These are phyloP conservation scores for Drosophila pandora DNA, from an alignment of 1,140 invertebrate genomes.

Conservation along the genomic window DNA sequence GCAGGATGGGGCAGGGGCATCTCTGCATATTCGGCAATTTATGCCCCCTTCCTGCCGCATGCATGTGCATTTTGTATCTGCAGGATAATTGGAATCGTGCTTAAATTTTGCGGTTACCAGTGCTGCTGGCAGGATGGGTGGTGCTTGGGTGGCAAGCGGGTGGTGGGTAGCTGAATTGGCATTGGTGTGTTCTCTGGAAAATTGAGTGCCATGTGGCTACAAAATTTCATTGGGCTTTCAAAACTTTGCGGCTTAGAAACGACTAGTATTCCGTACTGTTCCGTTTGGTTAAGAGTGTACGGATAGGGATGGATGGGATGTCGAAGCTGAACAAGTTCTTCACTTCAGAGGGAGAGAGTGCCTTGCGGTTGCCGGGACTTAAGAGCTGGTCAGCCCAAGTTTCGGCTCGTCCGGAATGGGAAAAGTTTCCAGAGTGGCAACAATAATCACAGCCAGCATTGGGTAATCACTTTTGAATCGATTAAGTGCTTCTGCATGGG, in stretches of 20 bases:
- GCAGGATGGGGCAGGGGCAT: conserved; percentile 18
- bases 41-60: conserved; percentile 20
- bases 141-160: not conserved
- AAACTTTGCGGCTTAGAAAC: conserved; percentile 67
- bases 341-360: conserved; percentile 10
- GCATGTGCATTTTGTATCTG: conserved; percentile 71
- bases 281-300: conserved; percentile 11
- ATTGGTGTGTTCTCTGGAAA: conserved; percentile 57
- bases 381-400: conserved; percentile 12
- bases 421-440: conserved; percentile 33
- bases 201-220: conserved; percentile 75
- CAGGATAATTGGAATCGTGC: conserved; percentile 80
- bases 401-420: conserved; percentile 7
- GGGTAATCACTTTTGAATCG: conserved; percentile 44
- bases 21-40: conserved; percentile 52
- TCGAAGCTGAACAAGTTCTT: conserved; percentile 32
- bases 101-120: conserved; percentile 77
- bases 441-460: conserved; percentile 46
- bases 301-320: conserved; percentile 19
- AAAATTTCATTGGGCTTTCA: conserved; percentile 78
- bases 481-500: conserved; percentile 8
- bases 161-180: conserved; percentile 31
- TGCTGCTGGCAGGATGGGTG: conserved; percentile 8
- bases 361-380: conserved; percentile 15
- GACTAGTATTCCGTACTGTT: conserved; percentile 14